phyloP scores from a whole-genome alignment of 2,797 vertebrate genomes.

The Sarcoramphus papa region DNA sequence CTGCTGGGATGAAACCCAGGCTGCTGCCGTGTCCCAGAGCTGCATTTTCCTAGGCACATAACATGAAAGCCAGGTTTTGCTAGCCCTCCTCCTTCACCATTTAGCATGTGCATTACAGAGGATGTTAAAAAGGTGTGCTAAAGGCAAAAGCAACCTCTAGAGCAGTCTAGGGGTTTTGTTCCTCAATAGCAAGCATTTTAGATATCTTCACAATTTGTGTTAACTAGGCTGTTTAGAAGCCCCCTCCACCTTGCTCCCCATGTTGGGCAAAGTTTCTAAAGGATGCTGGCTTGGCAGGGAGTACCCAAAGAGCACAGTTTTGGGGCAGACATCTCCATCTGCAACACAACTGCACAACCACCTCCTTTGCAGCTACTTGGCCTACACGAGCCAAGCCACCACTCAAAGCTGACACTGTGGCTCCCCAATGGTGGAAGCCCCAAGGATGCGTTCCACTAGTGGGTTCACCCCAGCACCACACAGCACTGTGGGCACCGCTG shows the following conservation, averaged over 20 bases:
- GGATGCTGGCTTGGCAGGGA: background rate
- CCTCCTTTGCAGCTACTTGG: background rate
- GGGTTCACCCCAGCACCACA: background rate
- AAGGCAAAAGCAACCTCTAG: background rate
- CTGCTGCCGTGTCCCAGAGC: background rate
- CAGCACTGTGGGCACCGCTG: too few species aligned
- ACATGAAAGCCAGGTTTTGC: background rate
- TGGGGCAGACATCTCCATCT: rapidly evolving
- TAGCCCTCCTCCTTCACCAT: background rate
- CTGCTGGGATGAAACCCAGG: background rate
- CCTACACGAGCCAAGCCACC: background rate
- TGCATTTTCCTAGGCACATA: background rate
- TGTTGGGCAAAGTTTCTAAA: background rate
- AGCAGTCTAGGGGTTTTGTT: background rate
- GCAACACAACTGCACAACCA: background rate
- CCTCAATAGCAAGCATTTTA: rapidly evolving
- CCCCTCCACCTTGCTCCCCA: background rate
- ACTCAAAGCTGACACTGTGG: rapidly evolving
- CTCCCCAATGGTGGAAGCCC: background rate
- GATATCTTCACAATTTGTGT: background rate
- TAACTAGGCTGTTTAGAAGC: background rate
- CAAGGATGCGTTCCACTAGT: rapidly evolving
- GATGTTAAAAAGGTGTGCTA: rapidly evolving
- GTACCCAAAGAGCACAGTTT: background rate
- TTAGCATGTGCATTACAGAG: rapidly evolving